phyloP scores from a whole-genome alignment of 2,113 vertebrate species.

The Burhinus bistriatus region DNA sequence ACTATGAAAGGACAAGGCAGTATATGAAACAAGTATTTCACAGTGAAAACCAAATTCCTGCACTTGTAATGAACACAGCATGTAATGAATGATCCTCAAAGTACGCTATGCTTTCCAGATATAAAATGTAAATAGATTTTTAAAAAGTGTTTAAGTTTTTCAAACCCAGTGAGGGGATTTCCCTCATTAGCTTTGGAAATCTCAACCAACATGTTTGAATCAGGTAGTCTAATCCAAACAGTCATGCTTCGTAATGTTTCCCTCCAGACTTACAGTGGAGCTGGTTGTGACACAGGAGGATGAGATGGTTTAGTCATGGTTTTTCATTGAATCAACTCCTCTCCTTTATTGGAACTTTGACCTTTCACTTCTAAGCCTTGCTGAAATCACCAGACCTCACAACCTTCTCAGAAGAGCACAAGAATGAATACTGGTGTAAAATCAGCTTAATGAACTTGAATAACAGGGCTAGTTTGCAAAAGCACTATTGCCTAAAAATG shows the following conservation, averaged over 20 bases:
- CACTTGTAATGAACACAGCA: background rate
- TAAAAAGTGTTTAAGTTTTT: background rate
- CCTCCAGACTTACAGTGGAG: background rate
- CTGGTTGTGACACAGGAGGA: background rate
- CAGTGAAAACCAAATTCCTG: constrained; percentile 15
- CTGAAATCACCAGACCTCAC: constrained; percentile 16
- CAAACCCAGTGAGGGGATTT: constrained; percentile 31
- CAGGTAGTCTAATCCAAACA: background rate
- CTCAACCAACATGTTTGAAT: background rate
- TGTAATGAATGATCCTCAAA: background rate
- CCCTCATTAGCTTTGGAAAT: constrained; percentile 25
- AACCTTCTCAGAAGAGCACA: background rate
- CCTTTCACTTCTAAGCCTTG: constrained; percentile 27
- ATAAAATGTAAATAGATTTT: constrained; percentile 11
- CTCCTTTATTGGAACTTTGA: background rate
- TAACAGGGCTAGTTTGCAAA: constrained; percentile 29
- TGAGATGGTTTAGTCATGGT: constrained; percentile 9
- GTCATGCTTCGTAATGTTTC: background rate
- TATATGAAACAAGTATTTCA: background rate
- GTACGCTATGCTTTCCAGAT: background rate
- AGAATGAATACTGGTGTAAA: background rate
- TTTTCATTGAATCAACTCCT: constrained; percentile 1
- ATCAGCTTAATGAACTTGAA: constrained; percentile 29
- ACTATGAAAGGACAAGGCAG: background rate
- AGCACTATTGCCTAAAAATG: constrained; percentile 18